These are phyloP conservation scores for Nesoenas mayeri DNA, from an alignment of 2,113 vertebrate genomes.

Conservation along the genomic window DNA sequence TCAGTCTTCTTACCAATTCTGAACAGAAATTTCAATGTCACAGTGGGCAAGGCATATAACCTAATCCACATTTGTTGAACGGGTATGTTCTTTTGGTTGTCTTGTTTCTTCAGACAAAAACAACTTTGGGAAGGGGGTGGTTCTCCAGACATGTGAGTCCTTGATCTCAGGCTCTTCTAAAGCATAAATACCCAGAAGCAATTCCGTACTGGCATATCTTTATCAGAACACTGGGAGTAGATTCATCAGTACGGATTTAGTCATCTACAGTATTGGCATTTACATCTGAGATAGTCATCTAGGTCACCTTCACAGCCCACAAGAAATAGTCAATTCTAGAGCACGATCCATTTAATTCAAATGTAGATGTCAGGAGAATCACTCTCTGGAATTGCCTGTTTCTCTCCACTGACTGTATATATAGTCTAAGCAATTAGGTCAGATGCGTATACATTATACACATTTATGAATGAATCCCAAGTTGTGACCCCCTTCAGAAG, in stretches of 20 bases:
- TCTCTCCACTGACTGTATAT: background rate
- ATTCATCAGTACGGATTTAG: background rate
- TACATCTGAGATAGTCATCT: constrained; percentile 26
- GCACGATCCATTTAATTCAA: background rate
- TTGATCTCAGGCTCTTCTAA: background rate
- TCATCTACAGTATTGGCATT: constrained; percentile 22
- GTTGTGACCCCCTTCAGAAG: background rate
- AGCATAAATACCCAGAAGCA: background rate
- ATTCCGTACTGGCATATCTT: background rate
- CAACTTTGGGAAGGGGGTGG: background rate
- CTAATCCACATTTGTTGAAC: background rate
- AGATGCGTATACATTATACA: background rate
- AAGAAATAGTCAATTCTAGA: constrained; percentile 1
- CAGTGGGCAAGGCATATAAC: background rate
- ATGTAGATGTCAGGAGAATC: background rate
- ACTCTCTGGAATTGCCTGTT: background rate
- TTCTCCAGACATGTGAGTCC: background rate
- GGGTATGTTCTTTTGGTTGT: background rate
- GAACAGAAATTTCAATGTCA: background rate
- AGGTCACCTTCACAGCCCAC: constrained; percentile 25
- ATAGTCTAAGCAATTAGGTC: background rate
- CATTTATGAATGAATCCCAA: background rate
- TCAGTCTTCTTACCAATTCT: background rate
- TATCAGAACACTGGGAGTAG: background rate
- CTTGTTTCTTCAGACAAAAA: background rate